phyloP scores from a whole-genome alignment of 53 echinoderm and acorn worm species.

The Patiria pectinifera region DNA sequence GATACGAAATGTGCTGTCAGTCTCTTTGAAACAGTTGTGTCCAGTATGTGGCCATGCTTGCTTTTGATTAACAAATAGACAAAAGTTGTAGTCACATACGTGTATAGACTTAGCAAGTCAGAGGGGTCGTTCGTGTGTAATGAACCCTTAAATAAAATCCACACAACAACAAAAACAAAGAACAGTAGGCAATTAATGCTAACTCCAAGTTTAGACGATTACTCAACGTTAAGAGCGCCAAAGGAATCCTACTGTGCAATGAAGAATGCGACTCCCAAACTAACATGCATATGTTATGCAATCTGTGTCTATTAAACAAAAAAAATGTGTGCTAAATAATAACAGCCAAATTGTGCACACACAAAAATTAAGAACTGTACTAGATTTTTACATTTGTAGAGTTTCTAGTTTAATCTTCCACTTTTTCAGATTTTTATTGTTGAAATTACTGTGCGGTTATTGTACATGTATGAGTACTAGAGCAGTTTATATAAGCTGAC shows the following conservation, averaged over 20 bases:
- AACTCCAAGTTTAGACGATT: neutral
- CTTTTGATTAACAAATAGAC: constrained; percentile 40
- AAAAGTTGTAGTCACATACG: neutral
- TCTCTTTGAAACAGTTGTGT: neutral
- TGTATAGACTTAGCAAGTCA: constrained; percentile 7
- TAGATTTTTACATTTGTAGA: constrained; percentile 70
- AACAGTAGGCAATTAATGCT: neutral
- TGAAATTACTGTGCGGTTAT: constrained; percentile 60
- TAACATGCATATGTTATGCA: constrained; percentile 67
- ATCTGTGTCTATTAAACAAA: constrained; percentile 53
- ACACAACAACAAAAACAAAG: neutral
- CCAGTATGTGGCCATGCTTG: constrained; percentile 13
- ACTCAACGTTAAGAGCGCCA: constrained; percentile 35
- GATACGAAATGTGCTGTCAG: constrained; percentile 23
- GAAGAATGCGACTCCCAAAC: constrained; percentile 47
- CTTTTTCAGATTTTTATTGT: constrained; percentile 60
- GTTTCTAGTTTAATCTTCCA: constrained; percentile 64
- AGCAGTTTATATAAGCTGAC: constrained; percentile 60
- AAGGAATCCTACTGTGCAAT: constrained; percentile 62
- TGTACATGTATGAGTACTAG: constrained; percentile 68
- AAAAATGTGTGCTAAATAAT: constrained; percentile 54
- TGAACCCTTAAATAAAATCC: neutral
- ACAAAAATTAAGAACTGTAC: constrained; percentile 41
- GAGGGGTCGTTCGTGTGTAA: neutral
- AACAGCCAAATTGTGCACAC: constrained; percentile 59